Percentiles rank a stretch among this genome's conserved stretches.
These are phyloP conservation scores for Myotis daubentonii DNA, from an alignment of 2,797 vertebrate genomes.

Conservation along the genomic window DNA sequence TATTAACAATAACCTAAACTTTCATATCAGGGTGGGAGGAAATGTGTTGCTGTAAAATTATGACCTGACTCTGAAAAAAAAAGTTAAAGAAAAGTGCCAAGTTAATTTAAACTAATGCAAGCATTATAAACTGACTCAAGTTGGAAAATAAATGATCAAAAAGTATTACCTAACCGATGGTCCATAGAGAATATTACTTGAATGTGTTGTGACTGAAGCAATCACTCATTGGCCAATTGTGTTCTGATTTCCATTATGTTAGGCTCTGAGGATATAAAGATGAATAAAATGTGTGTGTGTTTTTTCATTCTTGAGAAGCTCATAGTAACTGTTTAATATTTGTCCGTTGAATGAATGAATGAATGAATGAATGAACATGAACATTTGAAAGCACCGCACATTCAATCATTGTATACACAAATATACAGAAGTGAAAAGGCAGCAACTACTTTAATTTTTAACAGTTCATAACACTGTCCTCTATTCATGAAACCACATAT, in stretches of 20 bases:
- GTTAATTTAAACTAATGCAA: not conserved
- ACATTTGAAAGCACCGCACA: not conserved
- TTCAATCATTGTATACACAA: not conserved
- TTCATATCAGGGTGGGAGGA: fast-evolving
- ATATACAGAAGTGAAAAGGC: not conserved
- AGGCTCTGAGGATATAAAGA: not conserved
- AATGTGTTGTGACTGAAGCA: not conserved
- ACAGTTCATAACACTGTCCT: not conserved
- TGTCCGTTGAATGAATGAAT: not conserved
- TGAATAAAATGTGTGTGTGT: not conserved
- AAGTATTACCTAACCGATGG: not conserved
- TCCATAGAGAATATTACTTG: not conserved
- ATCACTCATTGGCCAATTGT: not conserved
- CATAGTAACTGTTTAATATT: not conserved
- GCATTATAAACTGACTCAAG: not conserved
- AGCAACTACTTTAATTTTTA: not conserved
- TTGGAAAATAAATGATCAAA: not conserved
- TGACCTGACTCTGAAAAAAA: not conserved
- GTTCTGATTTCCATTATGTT: not conserved
- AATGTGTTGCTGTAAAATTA: not conserved
- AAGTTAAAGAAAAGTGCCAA: not conserved
- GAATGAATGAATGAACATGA: not conserved
- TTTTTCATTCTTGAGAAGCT: not conserved
- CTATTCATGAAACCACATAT: not conserved
- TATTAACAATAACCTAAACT: slow-evolving; percentile 30